Evolutionary conservation across 2,113 vertebrate genomes (phyloP).

Genomic region (Burhinus bistriatus): DNA sequence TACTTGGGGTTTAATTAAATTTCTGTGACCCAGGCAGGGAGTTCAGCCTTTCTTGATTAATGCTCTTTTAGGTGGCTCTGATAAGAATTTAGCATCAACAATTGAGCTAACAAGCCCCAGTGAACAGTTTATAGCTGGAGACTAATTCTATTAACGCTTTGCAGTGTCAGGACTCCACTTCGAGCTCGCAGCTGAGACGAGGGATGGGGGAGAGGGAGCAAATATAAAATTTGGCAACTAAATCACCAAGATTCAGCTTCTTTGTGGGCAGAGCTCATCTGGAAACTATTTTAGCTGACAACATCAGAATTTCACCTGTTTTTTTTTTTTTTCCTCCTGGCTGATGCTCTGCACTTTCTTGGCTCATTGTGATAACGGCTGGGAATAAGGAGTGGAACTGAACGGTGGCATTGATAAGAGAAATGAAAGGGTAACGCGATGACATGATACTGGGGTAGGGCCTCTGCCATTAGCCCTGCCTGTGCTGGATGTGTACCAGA

Average conservation of each 20-base stretch:
- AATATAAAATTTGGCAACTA: slow-evolving; percentile 33
- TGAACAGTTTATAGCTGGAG: slow-evolving; percentile 42
- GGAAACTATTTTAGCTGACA: slow-evolving; percentile 59
- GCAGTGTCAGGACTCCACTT: slow-evolving; percentile 48
- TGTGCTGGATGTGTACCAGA: not conserved
- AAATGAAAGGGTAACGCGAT: slow-evolving; percentile 13
- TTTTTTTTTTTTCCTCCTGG: not conserved
- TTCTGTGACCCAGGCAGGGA: slow-evolving; percentile 33
- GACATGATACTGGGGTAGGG: not conserved
- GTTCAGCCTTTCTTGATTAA: slow-evolving; percentile 59
- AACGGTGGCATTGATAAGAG: slow-evolving; percentile 35
- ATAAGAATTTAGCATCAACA: slow-evolving; percentile 63
- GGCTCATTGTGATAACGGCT: slow-evolving; percentile 21
- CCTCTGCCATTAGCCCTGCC: not conserved
- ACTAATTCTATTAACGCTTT: slow-evolving; percentile 59
- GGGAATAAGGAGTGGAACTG: slow-evolving; percentile 26
- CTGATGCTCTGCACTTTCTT: slow-evolving; percentile 26
- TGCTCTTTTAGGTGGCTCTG: slow-evolving; percentile 61
- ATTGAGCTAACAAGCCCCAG: slow-evolving; percentile 53
- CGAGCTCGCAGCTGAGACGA: not conserved
- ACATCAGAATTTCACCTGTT: slow-evolving; percentile 51
- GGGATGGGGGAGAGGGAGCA: not conserved
- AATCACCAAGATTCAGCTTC: slow-evolving; percentile 20
- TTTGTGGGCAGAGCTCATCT: slow-evolving; percentile 8
- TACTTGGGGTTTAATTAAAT: slow-evolving; percentile 61